Conservation (phyloP, 92 coral and sea anemone species). For the Palythoa heliodiscus region DNA sequence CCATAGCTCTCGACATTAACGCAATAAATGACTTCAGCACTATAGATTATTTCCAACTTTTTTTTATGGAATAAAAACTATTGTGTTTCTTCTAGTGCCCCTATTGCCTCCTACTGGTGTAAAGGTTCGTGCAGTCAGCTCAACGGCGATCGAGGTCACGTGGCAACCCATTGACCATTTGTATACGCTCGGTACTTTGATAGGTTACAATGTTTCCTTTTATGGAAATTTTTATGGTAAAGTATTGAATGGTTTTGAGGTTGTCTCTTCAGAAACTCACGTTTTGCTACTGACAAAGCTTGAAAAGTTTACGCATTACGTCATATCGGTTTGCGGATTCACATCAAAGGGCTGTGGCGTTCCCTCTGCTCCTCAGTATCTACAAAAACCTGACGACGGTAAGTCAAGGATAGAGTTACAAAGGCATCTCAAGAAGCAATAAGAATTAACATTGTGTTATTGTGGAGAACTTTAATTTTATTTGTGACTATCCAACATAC, state of each 20-base stretch:
- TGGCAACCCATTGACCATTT: slow-evolving; percentile 48
- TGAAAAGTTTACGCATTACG: no score
- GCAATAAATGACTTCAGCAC: no score
- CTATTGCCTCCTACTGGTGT: neutral
- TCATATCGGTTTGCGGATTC: no score
- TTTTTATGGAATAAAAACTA: no score
- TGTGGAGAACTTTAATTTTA: no score
- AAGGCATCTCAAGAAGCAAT: neutral
- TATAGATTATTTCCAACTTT: no score
- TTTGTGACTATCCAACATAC: no score
- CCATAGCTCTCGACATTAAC: no score
- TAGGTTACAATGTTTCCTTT: slow-evolving; percentile 40
- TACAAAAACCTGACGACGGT: slow-evolving; percentile 43
- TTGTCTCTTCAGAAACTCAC: neutral
- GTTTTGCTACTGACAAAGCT: neutral
- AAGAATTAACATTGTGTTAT: neutral
- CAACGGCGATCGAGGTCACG: slow-evolving; percentile 25
- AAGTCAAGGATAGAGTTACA: neutral
- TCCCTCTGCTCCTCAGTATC: neutral
- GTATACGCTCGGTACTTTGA: slow-evolving; percentile 35
- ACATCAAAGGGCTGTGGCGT: slow-evolving; percentile 44
- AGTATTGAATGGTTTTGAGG: neutral
- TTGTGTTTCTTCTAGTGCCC: no score
- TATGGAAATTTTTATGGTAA: neutral
- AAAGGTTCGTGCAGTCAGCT: neutral